These are phyloP conservation scores for Sipunculus nudus DNA, from an alignment of 2,888 invertebrate genomes.

Conservation along the genomic window DNA sequence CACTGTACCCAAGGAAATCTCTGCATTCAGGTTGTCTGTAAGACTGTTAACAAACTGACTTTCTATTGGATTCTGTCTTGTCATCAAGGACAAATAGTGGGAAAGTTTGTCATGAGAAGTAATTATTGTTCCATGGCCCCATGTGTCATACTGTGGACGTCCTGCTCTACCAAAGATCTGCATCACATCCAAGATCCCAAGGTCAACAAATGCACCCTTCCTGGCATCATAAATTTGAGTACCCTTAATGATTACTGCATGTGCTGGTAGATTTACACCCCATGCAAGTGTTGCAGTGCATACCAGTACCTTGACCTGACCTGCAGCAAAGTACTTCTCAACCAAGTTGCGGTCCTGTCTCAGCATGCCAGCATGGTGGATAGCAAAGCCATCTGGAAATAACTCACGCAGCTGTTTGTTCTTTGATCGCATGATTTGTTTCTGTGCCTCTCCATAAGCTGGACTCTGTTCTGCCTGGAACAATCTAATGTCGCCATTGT, in stretches of 20 bases:
- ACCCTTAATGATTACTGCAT: slow-evolving; percentile 96
- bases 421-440: slow-evolving; percentile 64
- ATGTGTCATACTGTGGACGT: slow-evolving; percentile 92
- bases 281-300: slow-evolving; percentile 99
- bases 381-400: slow-evolving; percentile 86
- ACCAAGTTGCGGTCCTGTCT: slow-evolving; percentile 80
- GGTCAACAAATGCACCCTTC: slow-evolving; percentile 90
- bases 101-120: slow-evolving; percentile 90
- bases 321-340: slow-evolving; percentile 89
- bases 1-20: slow-evolving; percentile 95
- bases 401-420: slow-evolving; percentile 86
- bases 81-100: slow-evolving; percentile 91
- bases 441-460: slow-evolving; percentile 75
- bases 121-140: slow-evolving; percentile 94
- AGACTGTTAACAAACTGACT: slow-evolving; percentile 92
- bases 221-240: slow-evolving; percentile 98
- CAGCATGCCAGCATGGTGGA: slow-evolving; percentile 97
- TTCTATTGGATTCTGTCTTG: slow-evolving; percentile 97
- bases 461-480: slow-evolving; percentile 53
- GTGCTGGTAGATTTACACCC: slow-evolving; percentile 99
- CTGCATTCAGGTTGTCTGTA: slow-evolving; percentile 97
- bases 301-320: slow-evolving; percentile 85
- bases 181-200: slow-evolving; percentile 93
- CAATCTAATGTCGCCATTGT: slow-evolving; percentile 53
- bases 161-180: slow-evolving; percentile 97